Base-by-base conservation (phyloP, 2,797 vertebrate genomes). In the Pteronotus mesoamericanus region DNA sequence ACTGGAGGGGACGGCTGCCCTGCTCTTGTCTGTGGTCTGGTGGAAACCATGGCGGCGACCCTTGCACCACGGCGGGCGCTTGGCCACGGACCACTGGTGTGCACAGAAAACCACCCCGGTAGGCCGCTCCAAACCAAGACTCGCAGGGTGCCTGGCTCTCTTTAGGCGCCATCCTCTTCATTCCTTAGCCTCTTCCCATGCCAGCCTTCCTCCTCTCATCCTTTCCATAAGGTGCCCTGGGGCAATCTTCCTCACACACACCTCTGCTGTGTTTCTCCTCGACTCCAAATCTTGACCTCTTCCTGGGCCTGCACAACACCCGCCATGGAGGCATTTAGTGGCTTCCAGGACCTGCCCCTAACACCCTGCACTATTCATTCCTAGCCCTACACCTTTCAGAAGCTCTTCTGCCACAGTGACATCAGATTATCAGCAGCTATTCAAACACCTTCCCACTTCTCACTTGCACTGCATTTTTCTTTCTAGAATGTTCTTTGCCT, bases 1-100 rank as follows among this genome's bases (percentile, higher is more conserved):
- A 90, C 99, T 98, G 59, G 99, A 99, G 97, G 99, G 99, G 98
- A 99, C 99, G 92, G 99, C 98, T 96, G 99, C 99, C 99, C 99
- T 99, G 96, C 97, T 98, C 94, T 95, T 44, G 97, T 89, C 94
- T 42, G 93, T 15, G 86, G 68, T 55, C 96, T 72, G 97, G 94
- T 88, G 93, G 95, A 69, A 96, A 98, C 96, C 97, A 90, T 48
- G 7, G 44, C 22, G 34, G n/a, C 4, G 3, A 53, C 75, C 21
- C 75, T 69, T 3, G 12, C 6, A 46, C 19, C 3, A 53, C 53
- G n/a, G 7, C 6, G 6, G n/a, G 48, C 6, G 3, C 74, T 34
- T n/a, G 10, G 29, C 29, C 74, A 51, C 19, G 2, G 19, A 19
- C 46, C 32, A 61, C 12, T 0, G 12, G 37, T 53, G 53, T 53